A percentile compares a stretch with the other conserved stretches of the same genome.
phyloP scores from a whole-genome alignment of 2,797 vertebrate species.

The Crenuchus spilurus region DNA sequence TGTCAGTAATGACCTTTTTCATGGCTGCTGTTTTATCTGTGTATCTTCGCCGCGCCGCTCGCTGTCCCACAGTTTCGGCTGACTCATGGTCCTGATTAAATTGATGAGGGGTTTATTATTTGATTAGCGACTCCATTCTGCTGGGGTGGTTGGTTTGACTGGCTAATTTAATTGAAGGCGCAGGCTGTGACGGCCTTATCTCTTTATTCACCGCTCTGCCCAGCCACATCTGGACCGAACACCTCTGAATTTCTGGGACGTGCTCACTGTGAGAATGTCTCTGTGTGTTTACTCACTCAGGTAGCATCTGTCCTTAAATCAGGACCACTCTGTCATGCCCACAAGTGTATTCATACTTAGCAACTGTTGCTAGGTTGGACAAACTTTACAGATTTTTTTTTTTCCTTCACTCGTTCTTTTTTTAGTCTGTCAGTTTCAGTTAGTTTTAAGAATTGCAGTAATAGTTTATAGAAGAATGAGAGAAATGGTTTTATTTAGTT shows the following conservation, averaged over 20 bases:
- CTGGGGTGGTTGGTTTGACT: conserved; percentile 52
- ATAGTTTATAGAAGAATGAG: too few species aligned
- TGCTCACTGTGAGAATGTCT: neutral
- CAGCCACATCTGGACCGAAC: conserved; percentile 25
- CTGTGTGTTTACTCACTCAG: too few species aligned
- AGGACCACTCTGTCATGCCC: too few species aligned
- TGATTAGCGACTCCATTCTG: conserved; percentile 66
- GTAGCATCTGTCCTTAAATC: too few species aligned
- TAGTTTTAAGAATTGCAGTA: too few species aligned
- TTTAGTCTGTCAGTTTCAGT: too few species aligned
- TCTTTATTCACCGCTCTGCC: conserved; percentile 24
- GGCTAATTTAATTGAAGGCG: conserved; percentile 68
- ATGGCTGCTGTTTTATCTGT: conserved; percentile 47
- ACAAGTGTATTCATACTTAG: too few species aligned
- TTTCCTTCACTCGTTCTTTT: too few species aligned
- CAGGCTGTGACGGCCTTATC: conserved; percentile 47
- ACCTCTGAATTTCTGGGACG: conserved; percentile 6
- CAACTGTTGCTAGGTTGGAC: too few species aligned
- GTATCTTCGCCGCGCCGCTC: conserved; percentile 42
- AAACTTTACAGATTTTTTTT: neutral
- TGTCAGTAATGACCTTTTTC: conserved; percentile 40
- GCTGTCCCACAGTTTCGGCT: conserved; percentile 56
- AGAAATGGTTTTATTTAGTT: too few species aligned
- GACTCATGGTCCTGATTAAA: conserved; percentile 63
- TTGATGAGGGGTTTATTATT: conserved; percentile 64